phyloP scores from a whole-genome alignment of 2,888 invertebrate genomes.

The Nemotelus pantherinus region DNA sequence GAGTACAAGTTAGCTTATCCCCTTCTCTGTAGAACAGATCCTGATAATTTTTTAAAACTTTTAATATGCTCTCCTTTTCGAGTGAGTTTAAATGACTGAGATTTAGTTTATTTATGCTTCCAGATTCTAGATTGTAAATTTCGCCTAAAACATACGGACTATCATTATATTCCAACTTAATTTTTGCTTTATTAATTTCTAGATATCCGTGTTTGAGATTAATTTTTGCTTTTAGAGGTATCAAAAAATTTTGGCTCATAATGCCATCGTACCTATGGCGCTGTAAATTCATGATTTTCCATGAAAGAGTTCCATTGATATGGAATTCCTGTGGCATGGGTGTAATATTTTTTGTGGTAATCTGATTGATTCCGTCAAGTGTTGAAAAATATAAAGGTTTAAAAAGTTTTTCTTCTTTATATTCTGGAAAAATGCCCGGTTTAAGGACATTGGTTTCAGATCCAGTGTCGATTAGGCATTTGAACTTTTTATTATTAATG shows the following conservation, averaged over 20 bases:
- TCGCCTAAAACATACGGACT: neutral
- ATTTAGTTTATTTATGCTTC: neutral
- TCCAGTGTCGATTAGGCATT: neutral
- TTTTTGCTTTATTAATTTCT: no score
- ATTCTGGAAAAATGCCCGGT: no score
- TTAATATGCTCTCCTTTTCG: neutral
- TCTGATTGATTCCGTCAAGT: no score
- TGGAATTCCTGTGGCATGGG: neutral
- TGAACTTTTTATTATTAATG: no score
- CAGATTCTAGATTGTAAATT: neutral
- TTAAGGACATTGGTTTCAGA: no score
- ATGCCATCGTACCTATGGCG: neutral
- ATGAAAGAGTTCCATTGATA: neutral
- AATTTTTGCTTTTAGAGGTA: slow-evolving; percentile 6
- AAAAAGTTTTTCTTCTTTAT: no score
- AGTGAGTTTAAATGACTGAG: neutral
- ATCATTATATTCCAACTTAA: neutral
- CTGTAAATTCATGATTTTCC: neutral
- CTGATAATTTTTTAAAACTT: slow-evolving; percentile 1
- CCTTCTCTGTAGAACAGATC: slow-evolving; percentile 8
- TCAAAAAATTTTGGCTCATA: neutral
- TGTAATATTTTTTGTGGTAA: neutral
- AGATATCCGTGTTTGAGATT: neutral
- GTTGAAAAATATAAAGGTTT: no score
- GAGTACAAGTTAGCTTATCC: neutral